These are phyloP conservation scores for Ennomos erosarius DNA, from an alignment of 2,888 invertebrate species.

Conservation along the genomic window DNA sequence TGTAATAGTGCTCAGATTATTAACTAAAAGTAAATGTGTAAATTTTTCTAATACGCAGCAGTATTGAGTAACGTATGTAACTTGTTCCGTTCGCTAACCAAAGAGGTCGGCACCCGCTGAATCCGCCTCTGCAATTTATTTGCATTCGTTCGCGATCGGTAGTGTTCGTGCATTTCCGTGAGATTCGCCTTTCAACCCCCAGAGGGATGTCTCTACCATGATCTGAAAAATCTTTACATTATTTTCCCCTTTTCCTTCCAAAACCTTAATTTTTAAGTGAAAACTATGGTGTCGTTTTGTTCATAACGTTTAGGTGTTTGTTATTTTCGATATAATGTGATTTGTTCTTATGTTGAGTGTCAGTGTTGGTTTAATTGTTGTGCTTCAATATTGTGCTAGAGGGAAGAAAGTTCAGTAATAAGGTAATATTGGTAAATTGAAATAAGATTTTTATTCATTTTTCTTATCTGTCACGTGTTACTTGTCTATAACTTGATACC, in stretches of 20 bases:
- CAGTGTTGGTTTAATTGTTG: conserved; percentile 67
- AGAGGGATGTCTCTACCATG: conserved; percentile 69
- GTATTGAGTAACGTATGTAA: not conserved
- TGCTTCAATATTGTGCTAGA: conserved; percentile 54
- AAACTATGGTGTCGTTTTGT: conserved; percentile 55
- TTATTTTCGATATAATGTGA: conserved; percentile 50
- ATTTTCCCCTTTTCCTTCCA: conserved; percentile 58
- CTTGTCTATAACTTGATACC: not conserved
- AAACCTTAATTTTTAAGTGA: conserved; percentile 59
- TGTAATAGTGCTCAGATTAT: not conserved
- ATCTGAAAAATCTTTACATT: conserved; percentile 75
- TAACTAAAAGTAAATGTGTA: not conserved
- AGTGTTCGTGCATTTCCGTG: conserved; percentile 73
- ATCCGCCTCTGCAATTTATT: conserved; percentile 67
- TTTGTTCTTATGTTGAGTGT: conserved; percentile 61
- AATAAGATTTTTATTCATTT: not conserved
- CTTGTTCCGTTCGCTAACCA: conserved; percentile 10
- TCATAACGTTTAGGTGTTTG: conserved; percentile 36
- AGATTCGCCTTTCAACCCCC: conserved; percentile 74
- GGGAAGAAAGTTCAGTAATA: conserved; percentile 53
- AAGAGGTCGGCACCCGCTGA: conserved; percentile 36
- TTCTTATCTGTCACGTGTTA: not conserved
- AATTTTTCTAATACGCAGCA: not conserved
- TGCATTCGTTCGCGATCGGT: conserved; percentile 75
- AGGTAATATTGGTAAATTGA: conserved; percentile 52